Conservation (phyloP, 2,113 vertebrate species). For the Copsychus sechellarum region DNA sequence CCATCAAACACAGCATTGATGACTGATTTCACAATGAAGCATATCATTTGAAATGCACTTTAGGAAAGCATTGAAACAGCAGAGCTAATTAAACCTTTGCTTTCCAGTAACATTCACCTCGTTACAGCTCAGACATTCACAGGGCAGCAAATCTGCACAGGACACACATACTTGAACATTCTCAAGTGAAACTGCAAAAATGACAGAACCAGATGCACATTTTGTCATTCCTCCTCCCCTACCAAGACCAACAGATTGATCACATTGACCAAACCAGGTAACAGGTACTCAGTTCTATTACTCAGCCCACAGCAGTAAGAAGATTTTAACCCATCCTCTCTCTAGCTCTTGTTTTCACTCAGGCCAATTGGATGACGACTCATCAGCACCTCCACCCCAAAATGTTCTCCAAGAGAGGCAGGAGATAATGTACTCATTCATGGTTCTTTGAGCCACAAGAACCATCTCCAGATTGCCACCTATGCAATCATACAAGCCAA, state of each 20-base stretch:
- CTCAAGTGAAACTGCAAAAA: neutral
- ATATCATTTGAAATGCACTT: conserved; percentile 1
- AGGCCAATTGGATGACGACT: neutral
- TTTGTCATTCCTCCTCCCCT: neutral
- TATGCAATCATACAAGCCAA: neutral
- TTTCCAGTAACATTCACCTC: conserved; percentile 2
- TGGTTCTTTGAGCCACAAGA: neutral
- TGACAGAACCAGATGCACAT: neutral
- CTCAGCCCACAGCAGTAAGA: neutral
- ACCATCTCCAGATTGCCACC: neutral
- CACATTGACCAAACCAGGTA: neutral
- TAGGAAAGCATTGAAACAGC: neutral
- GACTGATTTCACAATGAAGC: neutral
- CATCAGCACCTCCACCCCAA: neutral
- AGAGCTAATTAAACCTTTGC: conserved; percentile 31
- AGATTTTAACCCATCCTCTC: neutral
- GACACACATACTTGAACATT: neutral
- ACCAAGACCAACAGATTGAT: neutral
- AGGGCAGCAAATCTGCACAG: neutral
- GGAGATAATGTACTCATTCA: neutral
- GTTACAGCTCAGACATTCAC: neutral
- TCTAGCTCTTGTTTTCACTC: neutral
- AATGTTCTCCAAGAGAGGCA: neutral
- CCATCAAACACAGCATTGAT: neutral
- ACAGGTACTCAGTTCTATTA: neutral